Evolutionary conservation across 2,797 vertebrate species (phyloP).

Genomic region (Gymnothorax javanicus): DNA sequence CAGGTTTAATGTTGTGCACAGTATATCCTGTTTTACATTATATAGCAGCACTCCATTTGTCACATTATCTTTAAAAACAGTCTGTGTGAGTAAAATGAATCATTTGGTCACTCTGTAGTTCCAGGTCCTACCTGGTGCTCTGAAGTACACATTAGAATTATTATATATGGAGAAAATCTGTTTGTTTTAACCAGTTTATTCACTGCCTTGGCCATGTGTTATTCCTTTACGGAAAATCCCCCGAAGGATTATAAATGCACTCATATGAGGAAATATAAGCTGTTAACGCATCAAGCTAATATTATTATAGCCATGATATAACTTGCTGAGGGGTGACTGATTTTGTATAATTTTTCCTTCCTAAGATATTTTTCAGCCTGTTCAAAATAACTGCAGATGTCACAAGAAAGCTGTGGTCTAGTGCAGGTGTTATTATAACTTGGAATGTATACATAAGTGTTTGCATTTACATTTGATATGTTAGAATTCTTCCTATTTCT

Average conservation of each 20-base stretch:
- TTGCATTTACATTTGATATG: background rate
- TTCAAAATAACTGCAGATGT: background rate
- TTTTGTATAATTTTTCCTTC: background rate
- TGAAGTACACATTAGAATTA: background rate
- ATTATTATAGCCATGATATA: background rate
- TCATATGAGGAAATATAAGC: background rate
- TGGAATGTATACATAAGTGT: background rate
- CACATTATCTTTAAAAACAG: background rate
- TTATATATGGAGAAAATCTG: background rate
- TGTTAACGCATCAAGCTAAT: background rate
- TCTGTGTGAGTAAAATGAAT: background rate
- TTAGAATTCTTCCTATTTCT: background rate
- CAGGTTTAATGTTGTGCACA: background rate
- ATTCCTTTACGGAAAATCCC: background rate
- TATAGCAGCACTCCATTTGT: background rate
- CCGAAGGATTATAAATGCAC: background rate
- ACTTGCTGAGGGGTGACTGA: background rate
- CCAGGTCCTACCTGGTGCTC: background rate
- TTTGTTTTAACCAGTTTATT: background rate
- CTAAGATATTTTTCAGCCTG: background rate
- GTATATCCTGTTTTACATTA: background rate
- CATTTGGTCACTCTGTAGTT: background rate
- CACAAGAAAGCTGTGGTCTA: background rate
- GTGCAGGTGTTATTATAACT: background rate
- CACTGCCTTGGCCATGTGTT: background rate